Evolutionary conservation across 2,113 vertebrate species (phyloP).

Genomic region (Tupaia tana): DNA sequence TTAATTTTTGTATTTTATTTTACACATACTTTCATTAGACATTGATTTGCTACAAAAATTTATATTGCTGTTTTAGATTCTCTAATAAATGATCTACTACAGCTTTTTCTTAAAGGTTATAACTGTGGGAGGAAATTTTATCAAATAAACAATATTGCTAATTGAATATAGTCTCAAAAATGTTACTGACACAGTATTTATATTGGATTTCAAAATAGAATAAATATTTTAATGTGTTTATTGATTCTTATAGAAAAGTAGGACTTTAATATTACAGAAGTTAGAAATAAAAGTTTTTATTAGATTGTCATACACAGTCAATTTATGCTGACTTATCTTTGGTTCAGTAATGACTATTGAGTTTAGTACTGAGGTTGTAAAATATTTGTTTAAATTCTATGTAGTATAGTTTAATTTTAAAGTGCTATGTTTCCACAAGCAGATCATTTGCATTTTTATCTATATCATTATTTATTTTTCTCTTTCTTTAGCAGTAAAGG

Average conservation of each 20-base stretch:
- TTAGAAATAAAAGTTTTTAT: background rate
- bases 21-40: background rate
- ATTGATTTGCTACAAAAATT: background rate
- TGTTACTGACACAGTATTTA: background rate
- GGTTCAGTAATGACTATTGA: background rate
- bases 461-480: background rate
- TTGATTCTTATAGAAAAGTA: background rate
- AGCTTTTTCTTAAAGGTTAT: background rate
- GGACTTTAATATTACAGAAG: background rate
- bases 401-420: background rate
- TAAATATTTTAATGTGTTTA: background rate
- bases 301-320: background rate
- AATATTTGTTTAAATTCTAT: background rate
- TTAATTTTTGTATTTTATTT: background rate
- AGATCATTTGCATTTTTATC: background rate
- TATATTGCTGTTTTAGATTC: background rate
- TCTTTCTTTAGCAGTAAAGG: background rate
- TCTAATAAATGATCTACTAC: background rate
- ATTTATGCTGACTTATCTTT: background rate
- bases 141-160: background rate
- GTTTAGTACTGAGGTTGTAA: background rate
- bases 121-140: background rate
- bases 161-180: conserved; percentile 16
- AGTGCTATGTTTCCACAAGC: background rate
- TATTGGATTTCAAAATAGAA: background rate